Evolutionary conservation across 2,113 vertebrate genomes (phyloP), one percentile per base, ranked within the genome.

Genomic region (Macquaria ambigua): DNA sequence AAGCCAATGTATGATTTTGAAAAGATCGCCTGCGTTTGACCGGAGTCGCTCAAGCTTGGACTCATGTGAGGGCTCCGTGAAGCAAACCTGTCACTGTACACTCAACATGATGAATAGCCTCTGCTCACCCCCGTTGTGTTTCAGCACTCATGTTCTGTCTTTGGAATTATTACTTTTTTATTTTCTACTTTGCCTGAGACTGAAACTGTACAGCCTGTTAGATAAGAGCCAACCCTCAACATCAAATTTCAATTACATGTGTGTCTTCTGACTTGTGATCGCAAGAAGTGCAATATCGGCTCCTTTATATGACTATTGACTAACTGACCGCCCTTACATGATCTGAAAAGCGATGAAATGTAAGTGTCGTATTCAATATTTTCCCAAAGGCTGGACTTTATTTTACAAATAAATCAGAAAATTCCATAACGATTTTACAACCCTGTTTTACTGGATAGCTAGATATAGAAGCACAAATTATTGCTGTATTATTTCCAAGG

Each of bases 1-100:
- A 77, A 94, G 95, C 94, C 85, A 92, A 88, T 92, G 85, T 85
- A 88, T 93, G 77, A 86, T 93, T 95, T 92, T 92, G 86, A 93
- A 92, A 88, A 93, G 86, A 90, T 85, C 91, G 85, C 77, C 81
- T 82, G 83, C 58, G 73, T 89, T 82, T 92, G 89, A 87, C 89
- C 61, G 87, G 92, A 93, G 87, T 94, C 91, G 89, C 81, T 96
- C 88, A 88, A 74, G 85, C 92, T 90, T 87, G 69, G 85, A 93
- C 83, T 88, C 79, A 62, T 78, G 81, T 79, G 87, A 83, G 74
- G 46, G 84, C 70, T 84, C 68, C 77, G 77, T 74, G 77, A 77
- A 84, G 73, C 83, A 0, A 74, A 67, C 50, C 81, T 84, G 88
- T 86, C 90, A 75, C 68, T 14, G 66, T 15, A 23, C 59, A 74